phyloP scores from a whole-genome alignment of 1,140 invertebrate genomes.

The Ooceraea biroi region DNA sequence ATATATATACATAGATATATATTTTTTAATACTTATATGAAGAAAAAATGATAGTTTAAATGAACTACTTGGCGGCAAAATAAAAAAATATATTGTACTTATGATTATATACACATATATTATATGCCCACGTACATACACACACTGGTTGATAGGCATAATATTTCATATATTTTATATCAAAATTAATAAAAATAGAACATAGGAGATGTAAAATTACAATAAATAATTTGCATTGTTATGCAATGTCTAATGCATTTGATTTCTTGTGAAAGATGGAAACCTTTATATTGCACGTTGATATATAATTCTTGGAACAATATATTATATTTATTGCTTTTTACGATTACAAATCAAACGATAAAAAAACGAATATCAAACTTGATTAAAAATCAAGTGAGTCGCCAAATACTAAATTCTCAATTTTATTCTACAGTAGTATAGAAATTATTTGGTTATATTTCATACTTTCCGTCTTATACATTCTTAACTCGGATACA shows the following conservation, averaged over 20 bases:
- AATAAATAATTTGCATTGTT: slow-evolving; percentile 13
- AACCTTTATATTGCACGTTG: not conserved
- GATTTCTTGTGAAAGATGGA: not conserved
- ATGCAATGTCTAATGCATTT: slow-evolving; percentile 11
- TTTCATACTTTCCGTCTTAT: slow-evolving; percentile 27
- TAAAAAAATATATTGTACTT: slow-evolving; percentile 18
- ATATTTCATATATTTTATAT: slow-evolving; percentile 1
- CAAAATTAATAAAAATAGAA: slow-evolving; percentile 17
- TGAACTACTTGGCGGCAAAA: not conserved
- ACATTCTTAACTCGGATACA: slow-evolving; percentile 42
- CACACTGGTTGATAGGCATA: no score
- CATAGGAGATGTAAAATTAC: slow-evolving; percentile 22
- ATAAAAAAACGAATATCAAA: no score
- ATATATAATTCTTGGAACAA: not conserved
- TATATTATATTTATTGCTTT: no score
- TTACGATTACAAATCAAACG: no score
- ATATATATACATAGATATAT: not conserved
- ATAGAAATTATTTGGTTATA: slow-evolving; percentile 57
- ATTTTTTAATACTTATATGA: slow-evolving; percentile 19
- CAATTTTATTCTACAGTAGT: slow-evolving; percentile 40
- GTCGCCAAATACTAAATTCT: slow-evolving; percentile 40
- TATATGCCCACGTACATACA: no score
- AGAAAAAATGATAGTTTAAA: slow-evolving; percentile 14
- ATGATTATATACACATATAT: not conserved
- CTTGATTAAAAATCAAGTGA: not conserved